phyloP scores from a whole-genome alignment of 2,113 vertebrate genomes.

The Leptodactylus fuscus region DNA sequence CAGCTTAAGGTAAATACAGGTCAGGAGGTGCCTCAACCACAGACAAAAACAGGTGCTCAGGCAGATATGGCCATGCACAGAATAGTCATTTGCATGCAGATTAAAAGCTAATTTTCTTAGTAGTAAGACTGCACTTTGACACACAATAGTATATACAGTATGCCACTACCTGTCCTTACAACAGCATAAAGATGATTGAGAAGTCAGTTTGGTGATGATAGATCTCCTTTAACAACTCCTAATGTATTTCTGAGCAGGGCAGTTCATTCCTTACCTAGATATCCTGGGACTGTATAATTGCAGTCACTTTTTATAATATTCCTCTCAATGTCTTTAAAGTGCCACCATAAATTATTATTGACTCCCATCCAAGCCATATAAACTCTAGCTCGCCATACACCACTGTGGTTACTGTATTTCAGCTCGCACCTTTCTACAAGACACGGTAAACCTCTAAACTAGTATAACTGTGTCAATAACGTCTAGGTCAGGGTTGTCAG shows the following conservation, averaged over 20 bases:
- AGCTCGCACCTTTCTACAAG: background rate
- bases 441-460: conserved; percentile 18
- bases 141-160: no score
- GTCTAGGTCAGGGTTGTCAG: conserved; percentile 16
- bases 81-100: no score
- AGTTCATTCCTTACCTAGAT: background rate
- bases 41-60: no score
- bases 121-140: no score
- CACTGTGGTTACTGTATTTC: conserved; percentile 12
- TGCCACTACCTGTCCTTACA: no score
- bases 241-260: background rate
- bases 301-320: background rate
- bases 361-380: background rate
- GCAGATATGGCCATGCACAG: no score
- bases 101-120: no score
- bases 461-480: conserved; percentile 40
- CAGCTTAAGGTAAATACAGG: no score
- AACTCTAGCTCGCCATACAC: background rate
- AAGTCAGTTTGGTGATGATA: no score
- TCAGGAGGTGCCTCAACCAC: no score
- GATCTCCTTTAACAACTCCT: no score
- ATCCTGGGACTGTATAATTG: background rate
- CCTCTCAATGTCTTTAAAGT: background rate
- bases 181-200: no score
- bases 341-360: background rate